phyloP scores from a whole-genome alignment of 2,797 vertebrate genomes.

The Sarcoramphus papa region DNA sequence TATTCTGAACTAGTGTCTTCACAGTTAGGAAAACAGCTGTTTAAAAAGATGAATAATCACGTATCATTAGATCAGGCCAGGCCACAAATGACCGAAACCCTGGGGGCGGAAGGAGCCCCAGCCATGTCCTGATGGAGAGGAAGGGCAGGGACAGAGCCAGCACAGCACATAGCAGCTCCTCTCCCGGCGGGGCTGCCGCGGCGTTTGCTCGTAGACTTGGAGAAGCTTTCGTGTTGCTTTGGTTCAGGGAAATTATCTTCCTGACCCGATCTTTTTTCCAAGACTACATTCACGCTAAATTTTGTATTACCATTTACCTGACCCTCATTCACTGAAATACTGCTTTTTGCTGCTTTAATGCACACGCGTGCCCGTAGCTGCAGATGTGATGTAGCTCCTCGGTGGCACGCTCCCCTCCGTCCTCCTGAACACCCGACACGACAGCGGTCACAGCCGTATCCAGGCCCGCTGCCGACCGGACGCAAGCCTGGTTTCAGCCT shows the following conservation, averaged over 20 bases:
- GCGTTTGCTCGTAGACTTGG: fast-evolving
- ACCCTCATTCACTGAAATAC: not conserved
- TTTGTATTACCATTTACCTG: not conserved
- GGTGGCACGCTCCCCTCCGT: not conserved
- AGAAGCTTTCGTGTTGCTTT: not conserved
- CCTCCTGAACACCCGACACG: not conserved
- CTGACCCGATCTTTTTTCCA: not conserved
- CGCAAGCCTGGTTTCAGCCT: not conserved
- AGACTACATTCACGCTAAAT: not conserved
- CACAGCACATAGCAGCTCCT: not conserved
- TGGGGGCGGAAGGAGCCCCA: not conserved
- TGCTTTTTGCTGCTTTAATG: not conserved
- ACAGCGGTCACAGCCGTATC: not conserved
- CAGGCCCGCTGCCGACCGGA: not conserved
- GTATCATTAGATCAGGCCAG: not conserved
- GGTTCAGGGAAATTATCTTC: not conserved
- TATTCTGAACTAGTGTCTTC: not conserved
- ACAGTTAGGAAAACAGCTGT: not conserved
- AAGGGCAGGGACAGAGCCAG: not conserved
- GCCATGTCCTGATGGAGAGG: not conserved
- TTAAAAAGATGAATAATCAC: not conserved
- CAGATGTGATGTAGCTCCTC: not conserved
- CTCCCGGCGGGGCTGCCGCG: fast-evolving
- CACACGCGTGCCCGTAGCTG: fast-evolving
- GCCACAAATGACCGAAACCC: not conserved